These are phyloP conservation scores for Salarias fasciatus DNA, from an alignment of 2,797 vertebrate species.

Conservation along the genomic window DNA sequence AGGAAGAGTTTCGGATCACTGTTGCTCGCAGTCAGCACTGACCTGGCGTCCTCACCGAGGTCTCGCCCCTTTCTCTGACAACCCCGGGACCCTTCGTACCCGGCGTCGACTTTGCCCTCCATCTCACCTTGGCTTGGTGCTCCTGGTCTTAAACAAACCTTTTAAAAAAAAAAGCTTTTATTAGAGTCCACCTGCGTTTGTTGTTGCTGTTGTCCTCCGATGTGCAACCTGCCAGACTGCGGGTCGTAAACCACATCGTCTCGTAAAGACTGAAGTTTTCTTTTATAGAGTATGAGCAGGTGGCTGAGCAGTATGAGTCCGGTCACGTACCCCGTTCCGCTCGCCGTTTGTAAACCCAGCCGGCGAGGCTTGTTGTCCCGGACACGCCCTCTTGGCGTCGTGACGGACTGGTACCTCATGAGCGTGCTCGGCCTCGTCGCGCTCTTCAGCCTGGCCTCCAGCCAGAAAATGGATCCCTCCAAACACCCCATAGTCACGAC, in stretches of 20 bases:
- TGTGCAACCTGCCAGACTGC: constrained; percentile 16
- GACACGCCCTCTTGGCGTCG: constrained; percentile 43
- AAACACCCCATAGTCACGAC: constrained; percentile 89
- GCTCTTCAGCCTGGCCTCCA: constrained; percentile 71
- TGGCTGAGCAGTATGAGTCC: constrained; percentile 51
- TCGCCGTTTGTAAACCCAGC: constrained; percentile 49
- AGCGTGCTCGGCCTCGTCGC: constrained; percentile 74
- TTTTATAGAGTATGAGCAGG: constrained; percentile 28
- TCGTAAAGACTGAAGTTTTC: constrained; percentile 6
- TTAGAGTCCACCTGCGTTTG: constrained; percentile 2
- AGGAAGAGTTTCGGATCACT: constrained; percentile 57
- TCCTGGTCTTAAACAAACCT: constrained; percentile 14
- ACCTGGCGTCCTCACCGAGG: constrained; percentile 39
- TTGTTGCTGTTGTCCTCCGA: constrained; percentile 21
- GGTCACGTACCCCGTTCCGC: constrained; percentile 64
- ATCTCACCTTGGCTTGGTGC: constrained; percentile 15
- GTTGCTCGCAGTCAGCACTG: constrained; percentile 54
- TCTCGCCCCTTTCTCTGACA: constrained; percentile 15
- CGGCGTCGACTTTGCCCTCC: constrained; percentile 13
- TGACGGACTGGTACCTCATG: constrained; percentile 71
- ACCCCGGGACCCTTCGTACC: constrained; percentile 24
- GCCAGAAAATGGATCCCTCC: constrained; percentile 83
- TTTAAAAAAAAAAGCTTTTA: background rate
- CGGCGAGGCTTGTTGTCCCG: constrained; percentile 44
- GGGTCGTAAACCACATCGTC: constrained; percentile 27